Conservation (phyloP, 2,888 invertebrate species). For the Caenorhabditis macrosperma region DNA sequence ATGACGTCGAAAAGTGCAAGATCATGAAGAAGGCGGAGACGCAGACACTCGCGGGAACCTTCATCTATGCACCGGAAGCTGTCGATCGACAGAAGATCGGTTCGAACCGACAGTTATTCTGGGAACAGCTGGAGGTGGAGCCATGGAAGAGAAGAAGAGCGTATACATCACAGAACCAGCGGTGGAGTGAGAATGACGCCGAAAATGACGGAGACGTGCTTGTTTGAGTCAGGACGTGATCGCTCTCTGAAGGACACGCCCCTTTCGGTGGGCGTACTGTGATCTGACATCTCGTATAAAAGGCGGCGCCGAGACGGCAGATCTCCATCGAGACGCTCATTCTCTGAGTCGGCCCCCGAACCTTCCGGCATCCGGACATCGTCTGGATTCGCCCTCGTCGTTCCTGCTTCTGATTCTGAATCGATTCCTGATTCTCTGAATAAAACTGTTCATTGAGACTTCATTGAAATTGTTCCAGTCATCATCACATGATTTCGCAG, state of each 20-base stretch:
- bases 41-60: constrained; percentile 30
- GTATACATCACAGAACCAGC: constrained; percentile 44
- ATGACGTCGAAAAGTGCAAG: constrained; percentile 48
- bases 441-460: too few relatives aligned
- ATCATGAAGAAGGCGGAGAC: constrained; percentile 17
- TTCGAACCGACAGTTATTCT: constrained; percentile 35
- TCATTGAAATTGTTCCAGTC: too few relatives aligned
- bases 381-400: neutral
- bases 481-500: neutral
- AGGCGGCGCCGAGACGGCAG: constrained; percentile 1
- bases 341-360: constrained; percentile 1
- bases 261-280: constrained; percentile 37
- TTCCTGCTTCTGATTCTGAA: too few relatives aligned
- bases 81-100: constrained; percentile 9
- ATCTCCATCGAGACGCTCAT: constrained; percentile 13
- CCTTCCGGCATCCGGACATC: neutral
- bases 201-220: constrained; percentile 37
- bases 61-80: constrained; percentile 52
- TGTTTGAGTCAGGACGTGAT: constrained; percentile 13
- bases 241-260: constrained; percentile 47
- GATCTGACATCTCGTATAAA: constrained; percentile 34
- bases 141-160: neutral
- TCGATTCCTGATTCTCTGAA: too few relatives aligned
- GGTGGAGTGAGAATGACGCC: neutral
- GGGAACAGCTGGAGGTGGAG: constrained; percentile 14